Evolutionary conservation across 1,140 invertebrate genomes (phyloP).

Genomic region (Achatina immaculata): DNA sequence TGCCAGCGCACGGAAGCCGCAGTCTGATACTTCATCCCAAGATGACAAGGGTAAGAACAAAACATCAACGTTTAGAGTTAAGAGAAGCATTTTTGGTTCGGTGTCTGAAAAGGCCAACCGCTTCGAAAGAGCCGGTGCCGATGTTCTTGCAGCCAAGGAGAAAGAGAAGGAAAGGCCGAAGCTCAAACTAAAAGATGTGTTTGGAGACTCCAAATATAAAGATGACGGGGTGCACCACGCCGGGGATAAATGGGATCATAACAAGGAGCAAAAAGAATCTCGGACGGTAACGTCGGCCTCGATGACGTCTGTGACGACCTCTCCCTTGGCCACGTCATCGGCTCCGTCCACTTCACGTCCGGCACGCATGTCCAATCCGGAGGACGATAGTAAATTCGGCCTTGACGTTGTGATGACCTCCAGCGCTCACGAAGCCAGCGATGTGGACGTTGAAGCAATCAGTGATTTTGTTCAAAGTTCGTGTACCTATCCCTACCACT

Average conservation of each 20-base stretch:
- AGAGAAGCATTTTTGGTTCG: constrained; percentile 11
- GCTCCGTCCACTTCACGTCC: not conserved
- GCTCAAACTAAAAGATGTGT: not conserved
- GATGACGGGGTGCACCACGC: too few species aligned
- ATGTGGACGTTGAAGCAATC: constrained; percentile 24
- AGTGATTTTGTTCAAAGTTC: constrained; percentile 16
- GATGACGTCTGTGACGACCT: not conserved
- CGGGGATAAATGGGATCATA: too few species aligned
- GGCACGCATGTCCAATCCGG: constrained; percentile 18
- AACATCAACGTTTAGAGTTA: not conserved
- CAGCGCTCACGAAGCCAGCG: constrained; percentile 7
- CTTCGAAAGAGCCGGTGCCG: not conserved
- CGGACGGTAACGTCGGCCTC: not conserved
- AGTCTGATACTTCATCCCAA: not conserved
- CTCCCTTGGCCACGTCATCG: not conserved
- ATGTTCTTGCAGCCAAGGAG: not conserved
- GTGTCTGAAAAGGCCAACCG: constrained; percentile 35
- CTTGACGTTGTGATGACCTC: not conserved
- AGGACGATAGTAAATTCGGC: not conserved
- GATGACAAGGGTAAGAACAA: not conserved
- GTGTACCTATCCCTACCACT: constrained; percentile 23
- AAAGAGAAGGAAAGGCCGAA: constrained; percentile 3
- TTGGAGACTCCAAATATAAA: not conserved
- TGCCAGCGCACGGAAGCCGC: too few species aligned
- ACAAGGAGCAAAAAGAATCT: not conserved